phyloP scores from a whole-genome alignment of 2,113 vertebrate genomes.

The Condylura cristata region DNA sequence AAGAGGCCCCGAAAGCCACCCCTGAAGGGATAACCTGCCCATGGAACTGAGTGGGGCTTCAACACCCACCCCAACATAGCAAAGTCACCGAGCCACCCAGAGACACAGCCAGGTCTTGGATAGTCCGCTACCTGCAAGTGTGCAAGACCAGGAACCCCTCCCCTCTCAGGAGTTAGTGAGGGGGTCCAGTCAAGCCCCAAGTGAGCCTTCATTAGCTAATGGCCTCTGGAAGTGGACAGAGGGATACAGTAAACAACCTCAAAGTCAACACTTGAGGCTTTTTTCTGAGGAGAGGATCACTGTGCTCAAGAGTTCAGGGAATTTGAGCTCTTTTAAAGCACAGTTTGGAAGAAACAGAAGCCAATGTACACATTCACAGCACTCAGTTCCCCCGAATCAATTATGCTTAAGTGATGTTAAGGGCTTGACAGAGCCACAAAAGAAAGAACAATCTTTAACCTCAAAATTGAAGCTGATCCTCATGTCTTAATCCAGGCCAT shows the following conservation, averaged over 20 bases:
- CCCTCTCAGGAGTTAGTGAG: accelerated
- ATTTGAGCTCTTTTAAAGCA: neutral
- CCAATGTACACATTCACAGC: constrained; percentile 9
- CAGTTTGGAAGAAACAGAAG: constrained; percentile 35
- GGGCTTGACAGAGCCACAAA: constrained; percentile 43
- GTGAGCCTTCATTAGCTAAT: neutral
- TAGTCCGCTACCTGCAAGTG: neutral
- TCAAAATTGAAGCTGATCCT: constrained; percentile 34
- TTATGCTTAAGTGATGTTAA: constrained; percentile 56
- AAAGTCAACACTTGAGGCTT: neutral
- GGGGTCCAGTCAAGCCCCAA: neutral
- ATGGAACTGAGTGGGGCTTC: neutral
- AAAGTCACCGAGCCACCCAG: neutral
- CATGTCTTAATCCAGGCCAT: constrained; percentile 50
- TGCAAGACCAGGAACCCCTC: accelerated
- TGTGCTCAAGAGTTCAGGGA: neutral
- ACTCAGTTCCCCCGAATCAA: neutral
- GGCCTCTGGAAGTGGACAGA: neutral
- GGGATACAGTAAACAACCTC: neutral
- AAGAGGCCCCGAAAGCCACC: neutral
- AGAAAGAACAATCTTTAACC: constrained; percentile 43
- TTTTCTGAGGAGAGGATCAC: neutral
- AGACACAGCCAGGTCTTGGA: neutral
- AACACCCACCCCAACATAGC: neutral
- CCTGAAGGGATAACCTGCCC: too few relatives aligned